Evolutionary conservation across 2,113 vertebrate species (phyloP), one percentile per base, ranked within the genome.

Genomic region (Amphiprion percula): DNA sequence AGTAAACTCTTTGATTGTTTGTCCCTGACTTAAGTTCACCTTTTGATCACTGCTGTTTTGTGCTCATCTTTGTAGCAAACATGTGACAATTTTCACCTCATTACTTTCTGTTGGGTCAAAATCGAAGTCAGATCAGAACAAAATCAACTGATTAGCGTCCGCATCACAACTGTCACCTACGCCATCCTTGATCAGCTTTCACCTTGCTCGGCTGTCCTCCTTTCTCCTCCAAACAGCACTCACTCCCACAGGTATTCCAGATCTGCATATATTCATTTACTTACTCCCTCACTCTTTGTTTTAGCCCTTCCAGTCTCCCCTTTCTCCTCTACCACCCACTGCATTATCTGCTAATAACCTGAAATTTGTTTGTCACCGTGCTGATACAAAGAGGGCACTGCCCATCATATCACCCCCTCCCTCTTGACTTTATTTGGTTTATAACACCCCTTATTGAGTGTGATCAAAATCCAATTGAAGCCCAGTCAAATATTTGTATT

Each of bases 401-500:
- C 87, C 87, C 69, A 55, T 87, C 77, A 65, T 72, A 68, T 83
- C 72, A 73, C 54, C 28, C 23, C 30, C 54, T 12, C 23, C 12
- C 23, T 10, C 71, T 58, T 14, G 79, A 72, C 68, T 69, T 75
- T 62, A 63, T 77, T 77, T 68, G 67, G 68, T 79, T 87, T 79
- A 80, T 86, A 90, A 88, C 75, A 80, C 77, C 67, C 81, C 79
- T 82, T 86, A 90, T 81, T 80, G 86, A 81, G 80, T 68, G 69
- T 90, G 90, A 93, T 93, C 85, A 90, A 85, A 91, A 91, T 87
- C 68, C 88, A 88, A 90, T 91, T 83, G 88, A 90, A 91, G 89
- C 77, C 67, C 72, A 79, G 87, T 89, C 85, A 90, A 93, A 93
- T 90, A 88, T 93, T 91, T 91, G 86, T 90, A 92, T 92, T 92